Conservation (phyloP, 2,888 invertebrate species). For the Caenorhabditis doughertyi region DNA sequence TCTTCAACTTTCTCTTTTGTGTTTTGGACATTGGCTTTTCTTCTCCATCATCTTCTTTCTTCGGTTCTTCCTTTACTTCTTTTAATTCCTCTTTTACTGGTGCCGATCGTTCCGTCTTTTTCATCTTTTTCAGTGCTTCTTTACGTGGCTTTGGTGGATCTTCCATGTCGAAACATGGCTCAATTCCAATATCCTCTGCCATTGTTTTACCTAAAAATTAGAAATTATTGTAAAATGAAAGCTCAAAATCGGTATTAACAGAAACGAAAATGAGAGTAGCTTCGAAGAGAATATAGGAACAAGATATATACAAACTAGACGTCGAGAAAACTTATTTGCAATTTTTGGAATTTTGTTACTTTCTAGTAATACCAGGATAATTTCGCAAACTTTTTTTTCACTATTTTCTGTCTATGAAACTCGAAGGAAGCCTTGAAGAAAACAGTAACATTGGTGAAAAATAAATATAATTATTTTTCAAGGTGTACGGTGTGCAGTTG, state of each 20-base stretch:
- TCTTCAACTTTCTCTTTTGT: constrained; percentile 50
- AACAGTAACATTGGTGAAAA: constrained; percentile 1
- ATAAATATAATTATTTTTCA: background rate
- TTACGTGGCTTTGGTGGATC: constrained; percentile 49
- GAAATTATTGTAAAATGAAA: constrained; percentile 7
- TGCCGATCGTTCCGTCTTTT: constrained; percentile 45
- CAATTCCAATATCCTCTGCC: constrained; percentile 70
- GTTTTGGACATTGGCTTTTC: constrained; percentile 54
- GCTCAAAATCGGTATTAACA: too few species aligned
- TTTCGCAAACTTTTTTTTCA: too few species aligned
- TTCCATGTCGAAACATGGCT: constrained; percentile 67
- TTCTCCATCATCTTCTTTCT: constrained; percentile 9
- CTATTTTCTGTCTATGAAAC: too few species aligned
- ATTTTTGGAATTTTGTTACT: too few species aligned
- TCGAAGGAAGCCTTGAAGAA: background rate
- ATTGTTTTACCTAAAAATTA: constrained; percentile 49
- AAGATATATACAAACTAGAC: too few species aligned
- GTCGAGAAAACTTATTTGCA: too few species aligned
- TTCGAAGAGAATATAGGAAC: too few species aligned
- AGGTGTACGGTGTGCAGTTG: constrained; percentile 27
- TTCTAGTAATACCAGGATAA: too few species aligned
- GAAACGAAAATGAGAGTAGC: too few species aligned
- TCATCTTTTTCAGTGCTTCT: constrained; percentile 60
- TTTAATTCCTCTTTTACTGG: constrained; percentile 25
- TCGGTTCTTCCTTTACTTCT: constrained; percentile 18